Base-by-base conservation (phyloP, 2,888 invertebrate species). In the Nemoura dubitans region DNA sequence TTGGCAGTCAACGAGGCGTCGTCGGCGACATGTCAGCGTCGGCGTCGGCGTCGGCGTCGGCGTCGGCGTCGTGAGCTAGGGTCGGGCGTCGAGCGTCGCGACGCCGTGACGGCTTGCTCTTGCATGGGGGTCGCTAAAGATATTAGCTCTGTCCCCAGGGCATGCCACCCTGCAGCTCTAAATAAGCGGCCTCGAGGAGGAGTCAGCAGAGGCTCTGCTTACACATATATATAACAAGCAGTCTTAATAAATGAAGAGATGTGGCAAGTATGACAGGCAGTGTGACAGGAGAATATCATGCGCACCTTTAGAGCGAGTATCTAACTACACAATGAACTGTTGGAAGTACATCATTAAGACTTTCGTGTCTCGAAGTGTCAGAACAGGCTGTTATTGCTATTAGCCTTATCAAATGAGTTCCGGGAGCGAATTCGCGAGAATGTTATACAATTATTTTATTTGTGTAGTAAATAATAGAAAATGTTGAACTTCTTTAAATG, bases 1-100 rank as follows among this genome's bases (percentile, higher is more conserved):
- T 85, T 88, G 88, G 88, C 88, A 87, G 88, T 76, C 87, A 87
- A 88, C 88, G 86, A 86, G 88, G 88, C 88, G 88, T 88, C 88
- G 87, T 84, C 85, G 87, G 86, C 82, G 86, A 85, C 86, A 81
- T 78, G 88, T 88, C 88, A 88, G 82, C 88, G 87, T 84, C 86
- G 59, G 59, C 59, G 59, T 59, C 59, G 59, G n/a, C 87, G 36
- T 36, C 10, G 36, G 36, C 36, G 36, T 36, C 36, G 36, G 36
- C 36, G 36, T 36, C 36, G 59, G 59, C 59, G 59, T 59, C 59
- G 59, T 59, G 59, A 59, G 59, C 59, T 59, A 59, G 59, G 59
- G 59, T 59, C 59, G 59, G 36, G 36, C 3, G 36, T 36, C 36
- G 36, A 78, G 43, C 85, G 85, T 43, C 85, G 83, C 28, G 83